phyloP scores from a whole-genome alignment of 2,797 vertebrate species.

The Amblyraja radiata region DNA sequence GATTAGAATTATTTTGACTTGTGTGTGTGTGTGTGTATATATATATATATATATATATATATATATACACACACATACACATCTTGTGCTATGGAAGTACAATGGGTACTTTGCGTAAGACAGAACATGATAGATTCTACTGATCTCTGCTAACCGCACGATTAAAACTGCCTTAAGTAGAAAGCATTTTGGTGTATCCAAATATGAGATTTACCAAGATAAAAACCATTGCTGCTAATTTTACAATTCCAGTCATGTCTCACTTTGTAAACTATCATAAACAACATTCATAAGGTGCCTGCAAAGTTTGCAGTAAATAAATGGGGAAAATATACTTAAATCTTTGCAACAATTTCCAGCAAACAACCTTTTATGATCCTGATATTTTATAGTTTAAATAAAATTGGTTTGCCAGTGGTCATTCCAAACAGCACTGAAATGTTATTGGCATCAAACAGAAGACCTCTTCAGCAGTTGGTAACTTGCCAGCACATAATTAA shows the following conservation, averaged over 20 bases:
- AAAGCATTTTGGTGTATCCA: background rate
- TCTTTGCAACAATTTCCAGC: background rate
- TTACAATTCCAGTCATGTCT: background rate
- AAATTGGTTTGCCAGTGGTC: background rate
- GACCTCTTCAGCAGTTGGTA: background rate
- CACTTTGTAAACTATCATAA: background rate
- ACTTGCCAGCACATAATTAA: slow-evolving; percentile 4
- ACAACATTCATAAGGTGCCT: background rate
- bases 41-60: background rate
- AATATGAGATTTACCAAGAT: background rate
- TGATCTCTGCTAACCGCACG: background rate
- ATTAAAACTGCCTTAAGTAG: background rate
- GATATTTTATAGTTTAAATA: background rate
- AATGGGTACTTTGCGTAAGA: background rate
- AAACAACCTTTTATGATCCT: background rate
- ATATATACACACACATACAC: too few relatives aligned
- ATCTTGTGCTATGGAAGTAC: background rate
- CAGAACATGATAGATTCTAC: background rate
- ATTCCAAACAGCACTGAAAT: background rate
- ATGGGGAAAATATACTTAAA: background rate
- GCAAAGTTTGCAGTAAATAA: background rate
- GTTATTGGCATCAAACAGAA: background rate
- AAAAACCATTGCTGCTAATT: background rate
- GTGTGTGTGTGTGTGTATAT: background rate
- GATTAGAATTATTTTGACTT: background rate